Base-by-base conservation (phyloP, 1,140 invertebrate genomes). In the Microplitis mediator region DNA sequence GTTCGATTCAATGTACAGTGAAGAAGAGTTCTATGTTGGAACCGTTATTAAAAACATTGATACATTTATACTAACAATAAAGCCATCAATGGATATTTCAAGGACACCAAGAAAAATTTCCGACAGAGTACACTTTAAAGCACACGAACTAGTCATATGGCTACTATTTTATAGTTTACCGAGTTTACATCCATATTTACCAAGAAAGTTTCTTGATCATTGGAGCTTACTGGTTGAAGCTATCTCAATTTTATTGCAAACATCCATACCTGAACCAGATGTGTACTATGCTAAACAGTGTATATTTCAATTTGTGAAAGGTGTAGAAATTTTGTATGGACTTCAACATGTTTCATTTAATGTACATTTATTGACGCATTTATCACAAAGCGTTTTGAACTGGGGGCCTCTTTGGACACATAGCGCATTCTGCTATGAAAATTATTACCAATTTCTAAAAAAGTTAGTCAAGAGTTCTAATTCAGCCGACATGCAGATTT, bases 101-200 rank as follows among this genome's bases (percentile, higher is more conserved):
- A 66, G 79, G 65, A 78, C 76, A 6, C 76, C 78, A 23, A 36
- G 79, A 65, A 56, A 35, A 52, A 75, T 81, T 32, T 65, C 66
- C 6, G 77, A 80, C 39, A 34, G 78, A 11, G 63, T n/a, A n/a
- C 54, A 74, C 75, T 83, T 76, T 77, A 82, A 81, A 73, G 80
- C 80, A 31, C 77, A 82, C 60, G 81, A 83, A 69, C 82, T 74
- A 69, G 68, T 71, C 6, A 71, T 64, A 0, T 83, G 75, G 68
- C 63, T 81, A 2, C 62, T 82, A 31, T 79, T 65, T 62, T 78
- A 80, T 71, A 77, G 76, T 61, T 35, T 79, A 3, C 66, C 75
- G 4, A 75, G 64, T 14, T 60, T 80, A 2, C 75, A 74, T 69
- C 45, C 16, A 69, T 11, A 70, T 13, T 50, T 77, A 16, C 71